These are phyloP conservation scores for Archaeoteleia sp. DNA, from an alignment of 2,888 invertebrate genomes.

Conservation along the genomic window DNA sequence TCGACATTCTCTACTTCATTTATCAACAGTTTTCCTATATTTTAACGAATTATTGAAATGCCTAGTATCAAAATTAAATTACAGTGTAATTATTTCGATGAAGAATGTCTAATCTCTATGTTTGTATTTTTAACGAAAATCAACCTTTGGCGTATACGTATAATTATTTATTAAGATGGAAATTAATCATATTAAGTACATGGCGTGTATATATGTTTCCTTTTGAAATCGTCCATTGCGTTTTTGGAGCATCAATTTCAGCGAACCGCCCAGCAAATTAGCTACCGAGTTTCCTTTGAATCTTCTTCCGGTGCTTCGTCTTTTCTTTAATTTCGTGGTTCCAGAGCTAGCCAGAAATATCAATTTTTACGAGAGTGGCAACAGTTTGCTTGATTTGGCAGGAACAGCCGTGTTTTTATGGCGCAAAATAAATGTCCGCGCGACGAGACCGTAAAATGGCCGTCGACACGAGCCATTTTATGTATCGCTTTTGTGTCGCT, in stretches of 20 bases:
- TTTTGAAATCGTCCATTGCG: not conserved
- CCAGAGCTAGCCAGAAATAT: slow-evolving; percentile 65
- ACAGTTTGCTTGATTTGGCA: slow-evolving; percentile 66
- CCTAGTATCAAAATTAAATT: too few relatives aligned
- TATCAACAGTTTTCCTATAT: too few relatives aligned
- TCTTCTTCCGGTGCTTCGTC: slow-evolving; percentile 25
- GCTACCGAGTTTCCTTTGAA: slow-evolving; percentile 10
- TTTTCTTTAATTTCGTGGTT: slow-evolving; percentile 40
- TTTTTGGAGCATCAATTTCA: not conserved
- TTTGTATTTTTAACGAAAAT: too few relatives aligned
- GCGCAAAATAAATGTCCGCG: slow-evolving; percentile 13
- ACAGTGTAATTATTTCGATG: too few relatives aligned
- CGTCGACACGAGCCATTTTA: slow-evolving; percentile 16
- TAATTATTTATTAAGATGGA: too few relatives aligned
- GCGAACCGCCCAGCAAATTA: slow-evolving; percentile 9
- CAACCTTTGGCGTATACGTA: too few relatives aligned
- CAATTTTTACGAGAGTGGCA: slow-evolving; percentile 65
- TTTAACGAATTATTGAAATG: too few relatives aligned
- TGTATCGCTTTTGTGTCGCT: slow-evolving; percentile 5
- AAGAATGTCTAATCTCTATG: too few relatives aligned
- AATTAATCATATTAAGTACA: too few relatives aligned
- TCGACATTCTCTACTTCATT: too few relatives aligned
- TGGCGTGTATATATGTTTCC: too few relatives aligned
- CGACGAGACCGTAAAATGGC: slow-evolving; percentile 16
- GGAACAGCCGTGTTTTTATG: slow-evolving; percentile 10